Evolutionary conservation across 1,140 invertebrate genomes (phyloP).

Genomic region (Magallana ariakensis): DNA sequence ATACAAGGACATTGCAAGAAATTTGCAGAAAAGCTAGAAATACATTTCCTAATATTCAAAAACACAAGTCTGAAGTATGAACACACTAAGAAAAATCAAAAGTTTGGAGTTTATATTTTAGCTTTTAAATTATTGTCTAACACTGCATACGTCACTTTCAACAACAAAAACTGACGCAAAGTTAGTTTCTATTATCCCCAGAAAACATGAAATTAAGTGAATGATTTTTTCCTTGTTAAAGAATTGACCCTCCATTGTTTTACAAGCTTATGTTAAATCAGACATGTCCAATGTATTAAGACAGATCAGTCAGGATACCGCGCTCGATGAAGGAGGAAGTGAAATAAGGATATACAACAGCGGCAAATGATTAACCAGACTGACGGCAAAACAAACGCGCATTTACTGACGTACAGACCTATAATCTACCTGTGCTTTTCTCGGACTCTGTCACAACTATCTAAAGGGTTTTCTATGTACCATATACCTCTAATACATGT

Average conservation of each 20-base stretch:
- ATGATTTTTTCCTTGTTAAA: background rate
- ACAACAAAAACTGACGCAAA: too few species aligned
- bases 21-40: too few species aligned
- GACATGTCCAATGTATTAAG: background rate
- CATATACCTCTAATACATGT: background rate
- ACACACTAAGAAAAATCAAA: too few species aligned
- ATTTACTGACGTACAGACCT: background rate
- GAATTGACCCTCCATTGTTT: background rate
- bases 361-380: background rate
- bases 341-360: constrained; percentile 16
- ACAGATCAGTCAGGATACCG: background rate
- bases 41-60: too few species aligned
- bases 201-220: background rate
- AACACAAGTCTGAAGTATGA: too few species aligned
- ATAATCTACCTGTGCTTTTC: constrained; percentile 8
- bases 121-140: too few species aligned
- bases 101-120: too few species aligned
- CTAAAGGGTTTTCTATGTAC: background rate
- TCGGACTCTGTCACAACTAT: background rate
- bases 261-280: background rate
- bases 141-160: too few species aligned
- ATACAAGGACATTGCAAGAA: too few species aligned
- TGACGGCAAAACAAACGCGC: background rate
- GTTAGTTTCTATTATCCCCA: too few species aligned
- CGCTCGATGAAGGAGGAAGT: constrained; percentile 7